These are phyloP conservation scores for Prinia subflava DNA, from an alignment of 2,113 vertebrate genomes.

Conservation along the genomic window DNA sequence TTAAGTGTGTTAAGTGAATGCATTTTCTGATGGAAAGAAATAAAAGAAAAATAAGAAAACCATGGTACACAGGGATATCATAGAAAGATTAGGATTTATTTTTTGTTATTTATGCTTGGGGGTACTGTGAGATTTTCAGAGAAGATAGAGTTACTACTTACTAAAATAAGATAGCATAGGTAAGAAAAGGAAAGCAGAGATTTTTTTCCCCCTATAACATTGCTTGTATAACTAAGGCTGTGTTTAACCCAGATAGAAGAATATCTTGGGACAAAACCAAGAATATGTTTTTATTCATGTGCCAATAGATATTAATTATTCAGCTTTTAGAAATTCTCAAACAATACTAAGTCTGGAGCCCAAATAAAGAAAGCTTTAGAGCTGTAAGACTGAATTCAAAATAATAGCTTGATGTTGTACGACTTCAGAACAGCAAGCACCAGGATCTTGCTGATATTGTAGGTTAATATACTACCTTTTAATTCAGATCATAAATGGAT, in stretches of 20 bases:
- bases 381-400: background rate
- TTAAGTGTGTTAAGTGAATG: background rate
- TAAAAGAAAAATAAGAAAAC: background rate
- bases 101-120: background rate
- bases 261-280: background rate
- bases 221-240: background rate
- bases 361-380: background rate
- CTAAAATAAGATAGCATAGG: background rate
- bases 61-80: background rate
- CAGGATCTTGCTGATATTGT: background rate
- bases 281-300: background rate
- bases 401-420: background rate
- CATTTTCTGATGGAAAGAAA: constrained; percentile 28
- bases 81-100: background rate
- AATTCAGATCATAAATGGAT: background rate
- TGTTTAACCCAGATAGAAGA: background rate
- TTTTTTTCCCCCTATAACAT: background rate
- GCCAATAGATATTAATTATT: constrained; percentile 4
- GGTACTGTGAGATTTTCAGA: background rate
- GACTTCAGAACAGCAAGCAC: background rate
- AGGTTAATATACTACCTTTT: background rate
- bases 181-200: background rate
- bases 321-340: background rate
- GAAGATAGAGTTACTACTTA: background rate
- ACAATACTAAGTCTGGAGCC: background rate